These are phyloP conservation scores for Pseudocheirus occidentalis DNA, from an alignment of 2,797 vertebrate species.

Conservation along the genomic window DNA sequence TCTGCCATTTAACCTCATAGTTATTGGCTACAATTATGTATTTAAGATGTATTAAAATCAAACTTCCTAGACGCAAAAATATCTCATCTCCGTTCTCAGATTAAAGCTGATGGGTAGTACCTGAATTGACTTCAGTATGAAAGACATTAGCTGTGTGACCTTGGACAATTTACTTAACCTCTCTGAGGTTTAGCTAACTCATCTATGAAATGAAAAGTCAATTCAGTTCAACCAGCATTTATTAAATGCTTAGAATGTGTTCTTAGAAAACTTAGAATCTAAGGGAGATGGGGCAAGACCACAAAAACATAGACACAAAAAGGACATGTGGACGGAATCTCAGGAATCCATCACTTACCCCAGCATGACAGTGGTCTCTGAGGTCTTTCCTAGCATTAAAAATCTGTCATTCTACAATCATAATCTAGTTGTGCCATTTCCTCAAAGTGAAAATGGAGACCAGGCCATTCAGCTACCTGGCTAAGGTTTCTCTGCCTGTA, in stretches of 20 bases:
- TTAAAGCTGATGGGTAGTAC: background rate
- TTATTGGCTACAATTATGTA: slow-evolving; percentile 30
- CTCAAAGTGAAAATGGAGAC: background rate
- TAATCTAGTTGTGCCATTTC: slow-evolving; percentile 12
- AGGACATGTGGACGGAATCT: background rate
- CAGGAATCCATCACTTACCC: background rate
- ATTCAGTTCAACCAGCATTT: slow-evolving; percentile 36
- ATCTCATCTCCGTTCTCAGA: background rate
- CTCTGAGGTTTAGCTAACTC: background rate
- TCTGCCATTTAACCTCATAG: background rate
- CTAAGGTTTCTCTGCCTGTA: background rate
- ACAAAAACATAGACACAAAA: background rate
- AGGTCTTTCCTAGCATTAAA: background rate
- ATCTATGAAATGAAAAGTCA: background rate
- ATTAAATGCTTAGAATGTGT: background rate
- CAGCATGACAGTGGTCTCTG: background rate
- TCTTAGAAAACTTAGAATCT: slow-evolving; percentile 19
- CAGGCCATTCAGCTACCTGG: background rate
- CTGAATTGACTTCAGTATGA: background rate
- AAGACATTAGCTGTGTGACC: background rate
- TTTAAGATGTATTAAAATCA: background rate
- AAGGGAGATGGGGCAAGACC: background rate
- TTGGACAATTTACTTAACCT: background rate
- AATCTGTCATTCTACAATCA: background rate
- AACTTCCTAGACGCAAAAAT: background rate